A percentile compares a stretch with the other conserved stretches of the same genome.
Evolutionary conservation across 2,888 invertebrate genomes (phyloP).

Genomic region (Ommatoiulus sabulosus): DNA sequence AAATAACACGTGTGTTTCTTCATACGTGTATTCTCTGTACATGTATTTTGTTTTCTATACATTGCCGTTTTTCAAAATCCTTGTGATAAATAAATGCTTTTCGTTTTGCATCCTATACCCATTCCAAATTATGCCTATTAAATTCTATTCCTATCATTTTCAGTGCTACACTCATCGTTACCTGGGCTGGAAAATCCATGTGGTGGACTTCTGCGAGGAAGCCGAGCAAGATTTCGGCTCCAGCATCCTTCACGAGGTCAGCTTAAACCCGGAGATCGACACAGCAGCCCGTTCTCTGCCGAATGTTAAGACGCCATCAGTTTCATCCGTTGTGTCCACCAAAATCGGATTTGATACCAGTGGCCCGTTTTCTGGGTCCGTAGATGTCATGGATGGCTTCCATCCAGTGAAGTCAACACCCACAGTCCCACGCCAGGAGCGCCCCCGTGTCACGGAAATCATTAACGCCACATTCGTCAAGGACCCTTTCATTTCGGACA

Average conservation of each 20-base stretch:
- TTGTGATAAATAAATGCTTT: no score
- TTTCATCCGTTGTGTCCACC: slow-evolving; percentile 43
- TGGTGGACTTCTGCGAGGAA: slow-evolving; percentile 74
- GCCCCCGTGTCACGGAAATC: neutral
- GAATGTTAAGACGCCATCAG: neutral
- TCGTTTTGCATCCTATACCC: no score
- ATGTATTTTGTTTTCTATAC: no score
- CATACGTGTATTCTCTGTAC: no score
- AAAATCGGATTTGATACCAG: slow-evolving; percentile 54
- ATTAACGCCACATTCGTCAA: slow-evolving; percentile 54
- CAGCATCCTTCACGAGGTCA: slow-evolving; percentile 57
- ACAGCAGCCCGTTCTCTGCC: slow-evolving; percentile 37
- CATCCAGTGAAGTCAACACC: slow-evolving; percentile 56
- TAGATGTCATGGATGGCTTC: slow-evolving; percentile 32
- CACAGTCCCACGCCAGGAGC: slow-evolving; percentile 45
- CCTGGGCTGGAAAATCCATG: slow-evolving; percentile 92
- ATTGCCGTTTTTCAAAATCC: no score
- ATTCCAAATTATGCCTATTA: neutral
- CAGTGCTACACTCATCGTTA: slow-evolving; percentile 94
- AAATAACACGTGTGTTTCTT: no score
- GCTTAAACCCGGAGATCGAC: neutral
- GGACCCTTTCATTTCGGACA: slow-evolving; percentile 60
- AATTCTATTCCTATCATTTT: slow-evolving; percentile 53
- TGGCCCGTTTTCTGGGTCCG: neutral
- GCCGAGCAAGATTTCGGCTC: slow-evolving; percentile 56